These are phyloP conservation scores for Saccopteryx leptura DNA, from an alignment of 2,113 vertebrate genomes.

Conservation along the genomic window DNA sequence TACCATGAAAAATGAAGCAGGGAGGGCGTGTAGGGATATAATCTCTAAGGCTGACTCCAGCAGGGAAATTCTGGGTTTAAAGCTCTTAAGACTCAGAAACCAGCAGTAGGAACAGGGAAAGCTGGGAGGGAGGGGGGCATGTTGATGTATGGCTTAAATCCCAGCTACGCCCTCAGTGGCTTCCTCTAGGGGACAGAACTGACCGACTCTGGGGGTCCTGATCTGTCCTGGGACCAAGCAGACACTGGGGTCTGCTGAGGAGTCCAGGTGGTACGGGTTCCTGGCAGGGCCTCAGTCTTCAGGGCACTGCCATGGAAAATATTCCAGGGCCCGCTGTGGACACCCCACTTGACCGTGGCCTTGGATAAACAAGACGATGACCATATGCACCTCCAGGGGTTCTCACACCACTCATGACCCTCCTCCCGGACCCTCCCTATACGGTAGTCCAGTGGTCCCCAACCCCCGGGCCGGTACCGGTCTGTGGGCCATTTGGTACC, in stretches of 20 bases:
- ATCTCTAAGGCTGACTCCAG: neutral
- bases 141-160: neutral
- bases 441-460: no score
- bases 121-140: neutral
- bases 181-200: neutral
- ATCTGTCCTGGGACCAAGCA: neutral
- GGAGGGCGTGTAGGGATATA: neutral
- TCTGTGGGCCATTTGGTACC: no score
- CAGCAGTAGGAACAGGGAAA: neutral
- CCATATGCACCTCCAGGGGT: neutral
- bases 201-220: neutral
- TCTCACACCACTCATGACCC: neutral
- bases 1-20: neutral
- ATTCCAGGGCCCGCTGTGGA: fast-evolving
- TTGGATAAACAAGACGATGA: neutral
- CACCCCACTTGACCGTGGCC: neutral
- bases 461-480: no score
- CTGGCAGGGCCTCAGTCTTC: neutral
- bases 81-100: neutral
- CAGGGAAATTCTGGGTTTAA: neutral
- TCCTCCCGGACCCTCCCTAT: neutral
- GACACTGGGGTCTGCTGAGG: neutral
- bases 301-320: neutral
- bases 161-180: neutral
- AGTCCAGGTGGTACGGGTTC: neutral